Conservation (phyloP, 2,113 vertebrate genomes). For the Gallinago media region DNA sequence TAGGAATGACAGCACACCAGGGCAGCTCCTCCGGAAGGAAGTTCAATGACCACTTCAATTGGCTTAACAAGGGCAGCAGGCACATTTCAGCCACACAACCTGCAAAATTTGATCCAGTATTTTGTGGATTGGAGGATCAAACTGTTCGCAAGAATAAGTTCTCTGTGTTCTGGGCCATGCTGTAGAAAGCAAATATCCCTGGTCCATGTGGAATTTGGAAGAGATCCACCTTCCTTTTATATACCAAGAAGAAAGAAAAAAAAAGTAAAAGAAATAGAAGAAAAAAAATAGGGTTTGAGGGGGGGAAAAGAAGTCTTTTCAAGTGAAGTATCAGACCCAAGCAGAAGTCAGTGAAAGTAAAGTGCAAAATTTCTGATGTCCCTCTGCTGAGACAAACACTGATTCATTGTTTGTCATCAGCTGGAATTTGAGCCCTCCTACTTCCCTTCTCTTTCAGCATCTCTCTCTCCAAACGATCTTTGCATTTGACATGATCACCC, state of each 20-base stretch:
- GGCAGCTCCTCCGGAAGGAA: not conserved
- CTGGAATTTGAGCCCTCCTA: constrained; percentile 50
- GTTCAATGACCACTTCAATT: not conserved
- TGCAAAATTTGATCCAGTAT: not conserved
- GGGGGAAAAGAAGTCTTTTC: not conserved
- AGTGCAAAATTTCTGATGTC: constrained; percentile 24
- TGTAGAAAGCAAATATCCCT: constrained; percentile 70
- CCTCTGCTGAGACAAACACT: constrained; percentile 49
- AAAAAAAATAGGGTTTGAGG: not conserved
- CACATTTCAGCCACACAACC: not conserved
- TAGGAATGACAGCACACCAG: not conserved
- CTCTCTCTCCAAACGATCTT: not conserved
- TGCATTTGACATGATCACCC: constrained; percentile 47
- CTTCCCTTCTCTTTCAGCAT: constrained; percentile 51
- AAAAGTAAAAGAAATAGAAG: not conserved
- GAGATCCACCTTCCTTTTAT: constrained; percentile 68
- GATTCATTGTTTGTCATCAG: constrained; percentile 55
- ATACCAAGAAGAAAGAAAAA: not conserved
- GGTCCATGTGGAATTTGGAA: constrained; percentile 57
- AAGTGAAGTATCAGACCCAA: not conserved
- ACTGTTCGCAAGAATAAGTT: constrained; percentile 54
- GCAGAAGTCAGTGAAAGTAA: constrained; percentile 1
- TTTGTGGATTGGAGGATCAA: constrained; percentile 33
- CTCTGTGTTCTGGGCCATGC: constrained; percentile 2
- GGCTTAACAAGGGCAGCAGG: not conserved